phyloP scores from a whole-genome alignment of 2,113 vertebrate genomes.

The Narcine bancroftii region DNA sequence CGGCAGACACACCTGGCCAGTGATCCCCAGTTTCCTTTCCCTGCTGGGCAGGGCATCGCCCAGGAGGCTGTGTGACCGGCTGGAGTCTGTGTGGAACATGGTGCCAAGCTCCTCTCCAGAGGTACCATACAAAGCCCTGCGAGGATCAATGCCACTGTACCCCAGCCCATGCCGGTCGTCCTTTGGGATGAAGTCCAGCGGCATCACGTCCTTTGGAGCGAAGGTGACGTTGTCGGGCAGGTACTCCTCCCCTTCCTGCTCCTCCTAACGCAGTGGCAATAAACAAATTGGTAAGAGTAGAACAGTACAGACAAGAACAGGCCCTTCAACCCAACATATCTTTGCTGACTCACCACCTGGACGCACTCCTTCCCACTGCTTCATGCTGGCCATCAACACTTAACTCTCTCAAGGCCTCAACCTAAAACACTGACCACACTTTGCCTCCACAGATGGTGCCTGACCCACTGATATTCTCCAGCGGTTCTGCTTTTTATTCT shows the following conservation, averaged over 20 bases:
- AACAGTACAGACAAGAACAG: no score
- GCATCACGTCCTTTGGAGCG: constrained; percentile 82
- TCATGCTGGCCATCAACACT: no score
- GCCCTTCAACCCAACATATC: no score
- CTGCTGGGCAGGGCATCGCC: constrained; percentile 51
- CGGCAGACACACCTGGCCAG: constrained; percentile 67
- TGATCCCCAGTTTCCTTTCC: constrained; percentile 71
- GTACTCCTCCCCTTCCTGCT: constrained; percentile 70
- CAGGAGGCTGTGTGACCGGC: constrained; percentile 59
- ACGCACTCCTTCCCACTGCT: no score
- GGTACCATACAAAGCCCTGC: constrained; percentile 61
- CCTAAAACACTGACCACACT: no score
- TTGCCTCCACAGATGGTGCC: no score
- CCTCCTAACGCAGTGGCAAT: constrained; percentile 44
- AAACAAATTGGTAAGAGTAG: no score
- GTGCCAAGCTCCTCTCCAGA: constrained; percentile 55
- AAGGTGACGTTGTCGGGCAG: constrained; percentile 81
- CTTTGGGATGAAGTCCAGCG: constrained; percentile 73
- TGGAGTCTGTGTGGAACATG: constrained; percentile 61
- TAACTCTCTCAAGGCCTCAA: no score
- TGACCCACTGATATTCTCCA: no score
- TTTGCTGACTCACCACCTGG: no score
- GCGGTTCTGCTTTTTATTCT: no score
- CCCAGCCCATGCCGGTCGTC: constrained; percentile 76
- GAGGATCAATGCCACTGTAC: constrained; percentile 81